Evolutionary conservation across 1,140 invertebrate genomes (phyloP).

Genomic region (Caligus rogercresseyi): DNA sequence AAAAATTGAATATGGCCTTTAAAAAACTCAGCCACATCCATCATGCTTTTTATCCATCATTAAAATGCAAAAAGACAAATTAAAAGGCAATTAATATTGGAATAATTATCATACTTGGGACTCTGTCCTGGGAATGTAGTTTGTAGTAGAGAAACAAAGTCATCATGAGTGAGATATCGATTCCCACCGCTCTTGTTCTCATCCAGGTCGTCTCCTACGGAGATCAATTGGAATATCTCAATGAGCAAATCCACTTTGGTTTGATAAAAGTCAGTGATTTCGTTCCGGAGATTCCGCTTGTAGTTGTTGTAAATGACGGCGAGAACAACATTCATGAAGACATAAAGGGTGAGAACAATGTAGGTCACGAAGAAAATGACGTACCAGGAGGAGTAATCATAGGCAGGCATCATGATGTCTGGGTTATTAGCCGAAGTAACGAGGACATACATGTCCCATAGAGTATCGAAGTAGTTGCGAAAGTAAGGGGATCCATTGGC

Average conservation of each 20-base stretch:
- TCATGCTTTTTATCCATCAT: no score
- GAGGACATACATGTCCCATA: conserved; percentile 36
- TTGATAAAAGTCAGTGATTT: neutral
- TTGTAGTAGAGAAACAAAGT: neutral
- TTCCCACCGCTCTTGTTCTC: neutral
- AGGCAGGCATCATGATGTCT: conserved; percentile 33
- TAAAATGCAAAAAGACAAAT: no score
- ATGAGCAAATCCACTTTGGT: neutral
- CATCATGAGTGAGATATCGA: neutral
- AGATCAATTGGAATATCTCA: neutral
- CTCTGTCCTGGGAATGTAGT: neutral
- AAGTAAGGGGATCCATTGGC: conserved; percentile 33
- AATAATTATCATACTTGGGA: neutral
- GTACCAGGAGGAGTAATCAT: conserved; percentile 31
- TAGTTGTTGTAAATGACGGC: conserved; percentile 39
- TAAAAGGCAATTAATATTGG: neutral
- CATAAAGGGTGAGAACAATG: conserved; percentile 34
- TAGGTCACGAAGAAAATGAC: conserved; percentile 35
- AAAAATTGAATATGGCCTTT: no score
- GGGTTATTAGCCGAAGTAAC: conserved; percentile 39
- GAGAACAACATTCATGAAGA: conserved; percentile 38
- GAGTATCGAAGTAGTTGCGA: conserved; percentile 31
- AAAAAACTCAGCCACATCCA: no score
- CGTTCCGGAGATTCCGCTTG: conserved; percentile 33
- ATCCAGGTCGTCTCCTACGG: neutral